These are phyloP conservation scores for Drosophila parthenogenetica DNA, from an alignment of 2,888 invertebrate genomes.

Conservation along the genomic window DNA sequence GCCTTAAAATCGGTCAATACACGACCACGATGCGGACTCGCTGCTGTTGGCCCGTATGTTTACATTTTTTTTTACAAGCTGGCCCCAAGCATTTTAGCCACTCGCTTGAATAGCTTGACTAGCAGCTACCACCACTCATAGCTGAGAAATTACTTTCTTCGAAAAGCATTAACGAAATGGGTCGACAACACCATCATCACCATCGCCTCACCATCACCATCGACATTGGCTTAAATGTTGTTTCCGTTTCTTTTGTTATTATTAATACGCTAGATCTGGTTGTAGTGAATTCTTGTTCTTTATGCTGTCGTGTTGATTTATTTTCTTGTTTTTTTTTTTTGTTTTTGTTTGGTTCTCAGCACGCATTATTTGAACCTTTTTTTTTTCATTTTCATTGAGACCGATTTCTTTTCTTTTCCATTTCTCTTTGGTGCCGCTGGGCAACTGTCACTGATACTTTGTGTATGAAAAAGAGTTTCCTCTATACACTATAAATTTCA, in stretches of 20 bases:
- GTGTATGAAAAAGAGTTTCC: conserved; percentile 21
- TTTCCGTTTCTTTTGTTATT: conserved; percentile 44
- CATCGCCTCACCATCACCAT: conserved; percentile 57
- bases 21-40: conserved; percentile 27
- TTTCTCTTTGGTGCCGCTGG: conserved; percentile 45
- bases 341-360: conserved; percentile 52
- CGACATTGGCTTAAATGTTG: conserved; percentile 58
- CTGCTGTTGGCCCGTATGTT: conserved; percentile 47
- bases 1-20: conserved; percentile 76
- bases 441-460: conserved; percentile 41
- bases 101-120: conserved; percentile 51
- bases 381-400: conserved; percentile 76
- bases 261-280: conserved; percentile 25
- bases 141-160: conserved; percentile 73
- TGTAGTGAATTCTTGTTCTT: conserved; percentile 40
- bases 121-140: conserved; percentile 29
- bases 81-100: conserved; percentile 42
- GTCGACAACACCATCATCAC: conserved; percentile 49
- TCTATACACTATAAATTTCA: conserved; percentile 4
- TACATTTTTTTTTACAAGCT: conserved; percentile 30
- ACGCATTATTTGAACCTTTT: conserved; percentile 53
- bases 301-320: neutral
- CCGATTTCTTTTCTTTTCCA: conserved; percentile 68
- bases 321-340: conserved; percentile 16
- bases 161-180: conserved; percentile 64